Percentiles rank a stretch among this genome's conserved stretches.
Conservation (phyloP, 2,797 vertebrate species). For the Melanotaenia parkinsoni region DNA sequence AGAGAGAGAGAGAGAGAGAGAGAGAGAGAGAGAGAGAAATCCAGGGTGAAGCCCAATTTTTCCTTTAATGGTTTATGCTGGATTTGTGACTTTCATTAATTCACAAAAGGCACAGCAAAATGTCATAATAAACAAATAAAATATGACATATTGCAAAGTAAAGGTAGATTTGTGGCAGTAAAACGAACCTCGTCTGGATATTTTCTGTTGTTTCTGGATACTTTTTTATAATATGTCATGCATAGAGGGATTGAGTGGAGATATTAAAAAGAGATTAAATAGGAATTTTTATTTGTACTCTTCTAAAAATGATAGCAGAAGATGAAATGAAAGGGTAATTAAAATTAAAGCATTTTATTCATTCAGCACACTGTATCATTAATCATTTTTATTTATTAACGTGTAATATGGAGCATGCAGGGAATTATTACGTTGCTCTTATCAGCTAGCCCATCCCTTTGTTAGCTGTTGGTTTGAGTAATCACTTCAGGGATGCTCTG, state of each 20-base stretch:
- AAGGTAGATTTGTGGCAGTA: neutral
- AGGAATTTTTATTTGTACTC: slow-evolving; percentile 2
- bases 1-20: too few species aligned
- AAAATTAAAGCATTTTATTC: slow-evolving; percentile 4
- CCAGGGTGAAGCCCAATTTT: neutral
- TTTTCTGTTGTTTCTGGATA: neutral
- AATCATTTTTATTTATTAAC: slow-evolving; percentile 3
- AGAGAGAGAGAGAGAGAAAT: neutral
- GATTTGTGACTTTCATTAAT: neutral
- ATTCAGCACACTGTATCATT: neutral
- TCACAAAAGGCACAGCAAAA: neutral
- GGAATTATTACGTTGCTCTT: slow-evolving; percentile 24
- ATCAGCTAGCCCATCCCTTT: slow-evolving; percentile 80
- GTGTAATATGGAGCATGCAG: slow-evolving; percentile 58
- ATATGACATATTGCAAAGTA: neutral
- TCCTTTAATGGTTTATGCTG: neutral
- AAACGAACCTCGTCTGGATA: neutral
- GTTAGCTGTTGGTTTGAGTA: slow-evolving; percentile 69
- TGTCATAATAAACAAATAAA: neutral
- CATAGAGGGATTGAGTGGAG: slow-evolving; percentile 6
- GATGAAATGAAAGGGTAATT: slow-evolving; percentile 11
- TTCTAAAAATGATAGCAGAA: slow-evolving; percentile 11
- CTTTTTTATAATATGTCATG: neutral
- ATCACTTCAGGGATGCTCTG: slow-evolving; percentile 65
- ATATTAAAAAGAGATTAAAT: slow-evolving; percentile 19